phyloP scores from a whole-genome alignment of 1,140 invertebrate species.

The Drosophila bocki region DNA sequence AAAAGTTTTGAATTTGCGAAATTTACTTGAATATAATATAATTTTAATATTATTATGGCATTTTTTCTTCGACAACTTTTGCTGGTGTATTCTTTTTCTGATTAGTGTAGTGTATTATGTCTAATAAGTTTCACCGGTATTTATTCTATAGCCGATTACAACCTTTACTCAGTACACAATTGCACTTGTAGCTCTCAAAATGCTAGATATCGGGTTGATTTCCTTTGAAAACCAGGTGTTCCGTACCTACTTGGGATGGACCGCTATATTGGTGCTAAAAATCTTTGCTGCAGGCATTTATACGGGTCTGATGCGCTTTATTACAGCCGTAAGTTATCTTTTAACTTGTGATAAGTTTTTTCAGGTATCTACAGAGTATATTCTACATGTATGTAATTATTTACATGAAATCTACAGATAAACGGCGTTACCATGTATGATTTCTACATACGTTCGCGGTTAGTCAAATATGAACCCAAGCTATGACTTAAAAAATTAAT shows the following conservation, averaged over 20 bases:
- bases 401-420: conserved; percentile 8
- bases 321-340: conserved; percentile 86
- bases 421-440: not conserved
- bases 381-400: not conserved
- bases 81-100: not conserved
- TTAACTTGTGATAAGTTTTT: not conserved
- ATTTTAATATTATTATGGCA: not conserved
- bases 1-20: not conserved
- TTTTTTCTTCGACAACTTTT: not conserved
- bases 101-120: not conserved
- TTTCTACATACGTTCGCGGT: conserved; percentile 5
- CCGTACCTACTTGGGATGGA: conserved; percentile 87
- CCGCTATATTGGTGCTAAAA: conserved; percentile 87
- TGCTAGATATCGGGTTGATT: conserved; percentile 58
- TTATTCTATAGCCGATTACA: conserved; percentile 3
- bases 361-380: not conserved
- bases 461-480: not conserved
- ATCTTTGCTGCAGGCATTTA: conserved; percentile 86
- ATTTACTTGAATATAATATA: not conserved
- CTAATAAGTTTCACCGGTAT: not conserved
- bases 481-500: not conserved
- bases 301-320: conserved; percentile 86
- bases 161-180: conserved; percentile 27
- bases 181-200: conserved; percentile 34
- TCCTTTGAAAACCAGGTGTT: conserved; percentile 85